Conservation (phyloP, 2,113 vertebrate species). For the Argyrosomus japonicus region DNA sequence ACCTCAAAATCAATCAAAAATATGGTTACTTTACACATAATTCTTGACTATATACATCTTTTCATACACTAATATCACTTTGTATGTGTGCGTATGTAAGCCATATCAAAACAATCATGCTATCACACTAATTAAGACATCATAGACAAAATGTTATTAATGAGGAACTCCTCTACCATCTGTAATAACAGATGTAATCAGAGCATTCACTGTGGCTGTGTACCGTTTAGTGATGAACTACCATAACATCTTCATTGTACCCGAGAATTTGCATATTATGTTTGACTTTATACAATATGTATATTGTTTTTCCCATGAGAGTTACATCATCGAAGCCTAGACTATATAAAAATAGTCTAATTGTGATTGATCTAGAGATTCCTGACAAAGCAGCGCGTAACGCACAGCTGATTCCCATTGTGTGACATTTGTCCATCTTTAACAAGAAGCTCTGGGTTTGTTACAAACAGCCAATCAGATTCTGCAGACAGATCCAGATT, state of each 20-base stretch:
- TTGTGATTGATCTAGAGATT: no score
- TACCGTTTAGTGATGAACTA: neutral
- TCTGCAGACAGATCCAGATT: neutral
- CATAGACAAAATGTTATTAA: neutral
- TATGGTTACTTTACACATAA: neutral
- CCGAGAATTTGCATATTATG: neutral
- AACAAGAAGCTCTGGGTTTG: no score
- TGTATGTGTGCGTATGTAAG: neutral
- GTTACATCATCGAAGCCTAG: neutral
- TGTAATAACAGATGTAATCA: slow-evolving; percentile 1
- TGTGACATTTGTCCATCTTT: no score
- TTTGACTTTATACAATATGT: neutral
- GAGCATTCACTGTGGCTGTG: neutral
- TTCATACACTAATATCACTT: neutral
- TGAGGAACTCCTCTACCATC: neutral
- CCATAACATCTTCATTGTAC: neutral
- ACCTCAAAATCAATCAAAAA: neutral
- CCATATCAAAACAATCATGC: neutral
- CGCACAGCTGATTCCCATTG: no score
- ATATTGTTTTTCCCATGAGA: neutral
- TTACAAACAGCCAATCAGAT: neutral
- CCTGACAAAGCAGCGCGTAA: no score
- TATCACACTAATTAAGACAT: neutral
- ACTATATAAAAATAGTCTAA: no score
- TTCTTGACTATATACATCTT: neutral